Conservation (phyloP, 1,140 invertebrate genomes). For the Chionoecetes opilio region DNA sequence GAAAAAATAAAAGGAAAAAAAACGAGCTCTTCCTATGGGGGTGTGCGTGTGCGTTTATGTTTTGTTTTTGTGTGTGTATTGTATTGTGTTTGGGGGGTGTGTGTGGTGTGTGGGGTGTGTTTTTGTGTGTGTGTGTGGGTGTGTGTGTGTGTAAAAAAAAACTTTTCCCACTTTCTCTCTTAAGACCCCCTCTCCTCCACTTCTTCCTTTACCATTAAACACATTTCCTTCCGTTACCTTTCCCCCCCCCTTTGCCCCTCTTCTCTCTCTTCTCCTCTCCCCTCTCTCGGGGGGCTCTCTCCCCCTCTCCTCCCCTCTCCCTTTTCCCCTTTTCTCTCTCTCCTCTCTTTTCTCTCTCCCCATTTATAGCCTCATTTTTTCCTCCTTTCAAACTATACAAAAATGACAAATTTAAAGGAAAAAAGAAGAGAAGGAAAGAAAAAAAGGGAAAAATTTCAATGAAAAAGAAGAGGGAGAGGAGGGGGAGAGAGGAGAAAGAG, state of each 20-base stretch:
- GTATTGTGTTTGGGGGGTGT: constrained; percentile 4
- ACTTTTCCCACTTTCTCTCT: not conserved
- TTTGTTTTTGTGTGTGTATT: not conserved
- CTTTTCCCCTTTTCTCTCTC: constrained; percentile 27
- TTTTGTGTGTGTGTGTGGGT: constrained; percentile 41
- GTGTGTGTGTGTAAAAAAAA: constrained; percentile 1
- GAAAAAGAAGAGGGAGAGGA: not conserved
- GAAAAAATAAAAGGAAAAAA: constrained; percentile 9
- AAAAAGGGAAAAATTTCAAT: too few relatives aligned
- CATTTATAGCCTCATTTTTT: not conserved
- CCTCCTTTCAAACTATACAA: not conserved
- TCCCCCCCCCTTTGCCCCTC: not conserved
- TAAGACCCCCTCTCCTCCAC: not conserved
- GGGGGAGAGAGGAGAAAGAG: not conserved
- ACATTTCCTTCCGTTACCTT: not conserved
- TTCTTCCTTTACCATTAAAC: not conserved
- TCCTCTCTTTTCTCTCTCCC: constrained; percentile 34
- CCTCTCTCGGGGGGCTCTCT: not conserved
- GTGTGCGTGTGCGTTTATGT: constrained; percentile 14
- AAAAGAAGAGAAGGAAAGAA: too few relatives aligned
- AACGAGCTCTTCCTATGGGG: too few relatives aligned
- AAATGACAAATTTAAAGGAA: too few relatives aligned
- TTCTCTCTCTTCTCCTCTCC: not conserved
- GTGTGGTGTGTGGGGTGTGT: constrained; percentile 37
- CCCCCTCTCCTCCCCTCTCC: not conserved